A percentile compares a stretch with the other conserved stretches of the same genome.
These are phyloP conservation scores for Idaea straminata DNA, from an alignment of 2,888 invertebrate genomes.

Conservation along the genomic window DNA sequence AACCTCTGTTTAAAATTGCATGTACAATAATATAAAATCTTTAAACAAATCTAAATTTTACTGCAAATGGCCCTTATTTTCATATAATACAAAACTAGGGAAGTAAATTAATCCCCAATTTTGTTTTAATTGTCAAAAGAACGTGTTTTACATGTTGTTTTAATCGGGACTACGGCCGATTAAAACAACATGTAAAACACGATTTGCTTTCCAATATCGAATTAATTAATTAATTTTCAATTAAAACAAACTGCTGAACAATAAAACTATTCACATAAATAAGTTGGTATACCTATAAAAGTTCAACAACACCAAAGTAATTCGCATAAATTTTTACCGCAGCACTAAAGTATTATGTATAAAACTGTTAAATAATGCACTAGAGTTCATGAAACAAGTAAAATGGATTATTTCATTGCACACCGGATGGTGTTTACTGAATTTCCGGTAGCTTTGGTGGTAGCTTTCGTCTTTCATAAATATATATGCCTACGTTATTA, in stretches of 20 bases:
- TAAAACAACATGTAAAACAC: too few relatives aligned
- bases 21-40: too few relatives aligned
- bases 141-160: too few relatives aligned
- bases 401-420: background rate
- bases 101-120: too few relatives aligned
- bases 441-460: background rate
- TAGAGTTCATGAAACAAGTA: background rate
- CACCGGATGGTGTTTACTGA: background rate
- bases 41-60: too few relatives aligned
- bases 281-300: background rate
- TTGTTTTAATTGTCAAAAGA: too few relatives aligned
- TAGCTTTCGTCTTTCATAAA: background rate
- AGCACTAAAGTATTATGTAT: background rate
- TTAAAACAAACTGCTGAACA: background rate
- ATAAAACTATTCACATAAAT: background rate
- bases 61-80: too few relatives aligned
- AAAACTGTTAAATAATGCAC: background rate
- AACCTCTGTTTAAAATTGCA: too few relatives aligned
- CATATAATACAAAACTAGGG: too few relatives aligned
- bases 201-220: too few relatives aligned
- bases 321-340: background rate
- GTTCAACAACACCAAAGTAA: background rate
- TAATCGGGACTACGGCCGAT: too few relatives aligned
- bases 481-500: background rate
- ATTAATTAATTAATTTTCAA: too few relatives aligned